Percentiles rank a stretch among this genome's conserved stretches.
Evolutionary conservation across 1,140 invertebrate genomes (phyloP).

Genomic region (Drosophila nikananu): DNA sequence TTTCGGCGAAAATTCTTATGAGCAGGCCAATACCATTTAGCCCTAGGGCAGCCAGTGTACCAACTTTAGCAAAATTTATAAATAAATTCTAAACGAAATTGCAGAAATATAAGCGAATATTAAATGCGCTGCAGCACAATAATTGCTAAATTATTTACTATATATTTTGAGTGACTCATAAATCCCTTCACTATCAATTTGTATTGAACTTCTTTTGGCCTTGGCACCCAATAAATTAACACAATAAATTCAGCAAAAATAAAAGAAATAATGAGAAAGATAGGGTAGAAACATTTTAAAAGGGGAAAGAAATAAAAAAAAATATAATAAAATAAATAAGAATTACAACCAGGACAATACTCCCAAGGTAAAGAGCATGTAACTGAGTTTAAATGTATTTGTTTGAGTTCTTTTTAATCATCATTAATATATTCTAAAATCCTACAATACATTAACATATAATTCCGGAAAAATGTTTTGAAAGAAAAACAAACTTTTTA

Average conservation of each 20-base stretch:
- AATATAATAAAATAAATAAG: no score
- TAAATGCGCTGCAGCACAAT: not conserved
- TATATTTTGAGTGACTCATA: slow-evolving; percentile 7
- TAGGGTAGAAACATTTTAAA: slow-evolving; percentile 2
- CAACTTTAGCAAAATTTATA: slow-evolving; percentile 2
- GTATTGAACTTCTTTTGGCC: slow-evolving; percentile 18
- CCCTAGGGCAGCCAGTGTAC: not conserved
- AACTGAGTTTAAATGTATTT: no score
- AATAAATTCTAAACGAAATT: slow-evolving; percentile 30
- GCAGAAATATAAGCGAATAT: slow-evolving; percentile 1
- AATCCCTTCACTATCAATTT: not conserved
- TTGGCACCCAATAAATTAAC: slow-evolving; percentile 73
- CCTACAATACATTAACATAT: no score
- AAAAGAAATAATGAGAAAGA: slow-evolving; percentile 26
- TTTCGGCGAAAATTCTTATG: slow-evolving; percentile 37
- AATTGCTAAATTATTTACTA: not conserved
- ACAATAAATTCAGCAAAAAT: slow-evolving; percentile 63
- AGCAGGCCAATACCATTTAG: slow-evolving; percentile 32
- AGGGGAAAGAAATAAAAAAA: no score
- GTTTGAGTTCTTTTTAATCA: no score
- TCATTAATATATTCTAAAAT: no score
- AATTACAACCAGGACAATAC: not conserved
- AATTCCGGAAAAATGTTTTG: not conserved
- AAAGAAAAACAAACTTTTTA: not conserved
- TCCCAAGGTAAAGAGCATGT: no score